A percentile compares a stretch with the other conserved stretches of the same genome.
Evolutionary conservation across 2,797 vertebrate genomes (phyloP).

Genomic region (Knipowitschia caucasica): DNA sequence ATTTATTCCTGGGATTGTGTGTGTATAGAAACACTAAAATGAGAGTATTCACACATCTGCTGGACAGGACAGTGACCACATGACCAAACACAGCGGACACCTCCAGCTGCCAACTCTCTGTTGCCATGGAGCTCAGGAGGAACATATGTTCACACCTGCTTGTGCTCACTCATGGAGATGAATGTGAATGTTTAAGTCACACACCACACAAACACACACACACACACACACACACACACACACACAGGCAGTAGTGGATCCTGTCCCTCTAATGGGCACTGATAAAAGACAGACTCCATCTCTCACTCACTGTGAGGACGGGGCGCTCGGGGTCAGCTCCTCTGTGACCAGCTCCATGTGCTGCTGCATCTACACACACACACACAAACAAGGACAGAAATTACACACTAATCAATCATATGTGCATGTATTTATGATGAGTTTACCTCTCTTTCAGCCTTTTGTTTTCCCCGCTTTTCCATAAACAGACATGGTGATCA

Average conservation of each 20-base stretch:
- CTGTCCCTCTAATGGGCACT: conserved; percentile 77
- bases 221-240: conserved; percentile 47
- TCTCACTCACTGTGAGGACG: conserved; percentile 56
- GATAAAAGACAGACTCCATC: conserved; percentile 82
- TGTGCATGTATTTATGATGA: too few relatives aligned
- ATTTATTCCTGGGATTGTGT: too few relatives aligned
- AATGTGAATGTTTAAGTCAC: conserved; percentile 68
- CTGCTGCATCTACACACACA: conserved; percentile 58
- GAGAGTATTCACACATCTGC: too few relatives aligned
- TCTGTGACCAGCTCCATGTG: conserved; percentile 62
- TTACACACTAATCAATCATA: too few relatives aligned
- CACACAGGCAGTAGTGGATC: conserved; percentile 39
- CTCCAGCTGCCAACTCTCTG: conserved; percentile 77
- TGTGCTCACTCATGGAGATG: conserved; percentile 79
- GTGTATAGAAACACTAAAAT: too few relatives aligned
- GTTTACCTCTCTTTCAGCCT: too few relatives aligned
- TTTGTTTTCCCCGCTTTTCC: too few relatives aligned
- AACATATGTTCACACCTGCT: conserved; percentile 82
- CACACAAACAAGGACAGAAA: conserved; percentile 44
- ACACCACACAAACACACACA: conserved; percentile 55
- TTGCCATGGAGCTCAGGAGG: conserved; percentile 74
- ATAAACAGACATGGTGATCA: too few relatives aligned
- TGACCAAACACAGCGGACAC: conserved; percentile 56
- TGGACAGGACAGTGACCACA: conserved; percentile 32
- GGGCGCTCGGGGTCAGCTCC: conserved; percentile 58